These are phyloP conservation scores for Petrocephalus microphthalmus DNA, from an alignment of 2,113 vertebrate species.

Conservation along the genomic window DNA sequence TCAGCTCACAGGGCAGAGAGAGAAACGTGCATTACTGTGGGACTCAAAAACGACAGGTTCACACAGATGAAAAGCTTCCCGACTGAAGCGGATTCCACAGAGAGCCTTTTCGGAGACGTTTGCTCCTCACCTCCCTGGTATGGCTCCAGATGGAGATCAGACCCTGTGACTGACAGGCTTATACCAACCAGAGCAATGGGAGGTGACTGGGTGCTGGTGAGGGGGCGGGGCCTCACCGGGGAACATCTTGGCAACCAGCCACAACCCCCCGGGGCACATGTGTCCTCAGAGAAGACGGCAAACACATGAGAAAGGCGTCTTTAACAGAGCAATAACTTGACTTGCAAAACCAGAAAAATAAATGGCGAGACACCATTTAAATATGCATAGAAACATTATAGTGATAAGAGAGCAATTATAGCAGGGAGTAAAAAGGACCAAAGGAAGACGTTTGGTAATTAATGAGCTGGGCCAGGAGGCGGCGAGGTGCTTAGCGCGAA, in stretches of 20 bases:
- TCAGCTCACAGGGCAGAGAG: background rate
- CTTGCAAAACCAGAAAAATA: background rate
- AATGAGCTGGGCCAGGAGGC: background rate
- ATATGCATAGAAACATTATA: background rate
- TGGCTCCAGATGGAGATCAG: background rate
- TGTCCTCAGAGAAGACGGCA: background rate
- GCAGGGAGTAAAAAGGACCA: background rate
- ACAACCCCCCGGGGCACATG: background rate
- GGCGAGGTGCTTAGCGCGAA: background rate
- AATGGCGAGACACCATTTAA: background rate
- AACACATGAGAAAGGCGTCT: background rate
- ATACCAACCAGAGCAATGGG: background rate
- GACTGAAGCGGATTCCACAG: background rate
- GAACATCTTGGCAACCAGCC: background rate
- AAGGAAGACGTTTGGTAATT: background rate
- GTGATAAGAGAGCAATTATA: background rate
- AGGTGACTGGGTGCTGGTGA: background rate
- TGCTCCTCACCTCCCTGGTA: background rate
- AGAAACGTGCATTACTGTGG: background rate
- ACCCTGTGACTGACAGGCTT: background rate
- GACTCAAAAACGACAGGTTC: background rate
- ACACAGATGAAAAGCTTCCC: background rate
- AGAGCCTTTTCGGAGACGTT: background rate
- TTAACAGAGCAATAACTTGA: background rate
- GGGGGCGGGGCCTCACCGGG: background rate